These are phyloP conservation scores for Poecile montanus DNA, from an alignment of 2,797 vertebrate species.

Conservation along the genomic window DNA sequence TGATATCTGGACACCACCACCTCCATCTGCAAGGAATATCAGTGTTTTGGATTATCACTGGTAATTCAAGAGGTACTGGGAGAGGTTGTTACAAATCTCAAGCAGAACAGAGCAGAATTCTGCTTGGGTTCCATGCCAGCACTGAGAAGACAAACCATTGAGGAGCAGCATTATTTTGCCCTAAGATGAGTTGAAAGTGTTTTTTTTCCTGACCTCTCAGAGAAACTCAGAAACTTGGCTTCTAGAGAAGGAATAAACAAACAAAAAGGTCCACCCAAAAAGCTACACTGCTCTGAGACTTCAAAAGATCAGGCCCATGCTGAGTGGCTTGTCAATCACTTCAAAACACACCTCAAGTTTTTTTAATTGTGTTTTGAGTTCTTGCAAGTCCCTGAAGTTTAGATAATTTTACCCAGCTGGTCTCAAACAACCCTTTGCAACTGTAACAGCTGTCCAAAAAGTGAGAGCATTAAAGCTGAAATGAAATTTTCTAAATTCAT, in stretches of 20 bases:
- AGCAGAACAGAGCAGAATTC: not conserved
- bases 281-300: not conserved
- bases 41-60: not conserved
- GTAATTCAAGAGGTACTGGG: not conserved
- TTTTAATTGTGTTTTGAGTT: not conserved
- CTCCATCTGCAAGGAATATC: not conserved
- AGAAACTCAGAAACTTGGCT: not conserved
- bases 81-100: not conserved
- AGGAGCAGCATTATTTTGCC: not conserved
- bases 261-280: not conserved
- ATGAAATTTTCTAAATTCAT: not conserved
- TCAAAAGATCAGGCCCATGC: not conserved
- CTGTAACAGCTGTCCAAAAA: not conserved
- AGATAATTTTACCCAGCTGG: not conserved
- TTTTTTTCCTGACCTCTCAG: not conserved
- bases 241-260: not conserved
- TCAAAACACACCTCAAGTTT: not conserved
- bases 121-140: not conserved
- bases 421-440: not conserved
- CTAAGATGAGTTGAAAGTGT: not conserved
- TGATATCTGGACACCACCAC: not conserved
- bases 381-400: not conserved
- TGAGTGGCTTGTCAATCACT: not conserved
- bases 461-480: not conserved
- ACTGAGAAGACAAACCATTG: not conserved